These are phyloP conservation scores for Bradysia coprophila DNA, from an alignment of 1,140 invertebrate genomes.

Conservation along the genomic window DNA sequence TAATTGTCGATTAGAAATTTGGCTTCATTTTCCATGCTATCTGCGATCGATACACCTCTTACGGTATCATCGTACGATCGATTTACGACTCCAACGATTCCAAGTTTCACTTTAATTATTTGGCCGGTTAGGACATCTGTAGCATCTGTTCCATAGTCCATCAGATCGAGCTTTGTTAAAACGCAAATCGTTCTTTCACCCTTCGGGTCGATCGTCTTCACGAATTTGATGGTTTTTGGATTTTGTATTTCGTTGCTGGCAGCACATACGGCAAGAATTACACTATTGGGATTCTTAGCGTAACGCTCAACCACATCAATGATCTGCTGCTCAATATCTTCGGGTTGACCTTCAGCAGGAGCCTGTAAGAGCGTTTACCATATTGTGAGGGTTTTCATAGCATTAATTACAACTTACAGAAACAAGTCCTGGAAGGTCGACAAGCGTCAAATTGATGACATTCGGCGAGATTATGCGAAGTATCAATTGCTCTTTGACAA, in stretches of 20 bases:
- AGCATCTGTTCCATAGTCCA: constrained; percentile 60
- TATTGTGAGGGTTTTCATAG: no score
- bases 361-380: no score
- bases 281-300: constrained; percentile 29
- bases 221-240: constrained; percentile 40
- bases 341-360: constrained; percentile 37
- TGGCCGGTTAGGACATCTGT: constrained; percentile 48
- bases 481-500: no score
- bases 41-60: constrained; percentile 30
- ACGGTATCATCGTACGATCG: constrained; percentile 54
- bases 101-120: constrained; percentile 54
- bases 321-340: constrained; percentile 37
- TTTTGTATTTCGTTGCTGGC: constrained; percentile 48
- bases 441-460: constrained; percentile 31
- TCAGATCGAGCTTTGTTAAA: constrained; percentile 56
- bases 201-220: constrained; percentile 40
- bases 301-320: constrained; percentile 35
- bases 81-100: constrained; percentile 63
- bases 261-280: constrained; percentile 36
- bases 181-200: constrained; percentile 48
- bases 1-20: not conserved
- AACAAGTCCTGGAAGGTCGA: constrained; percentile 40
- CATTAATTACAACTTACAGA: no score
- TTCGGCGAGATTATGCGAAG: constrained; percentile 38
- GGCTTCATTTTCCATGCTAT: not conserved